These are phyloP conservation scores for Bambusicola thoracicus DNA, from an alignment of 2,113 vertebrate genomes.

Conservation along the genomic window DNA sequence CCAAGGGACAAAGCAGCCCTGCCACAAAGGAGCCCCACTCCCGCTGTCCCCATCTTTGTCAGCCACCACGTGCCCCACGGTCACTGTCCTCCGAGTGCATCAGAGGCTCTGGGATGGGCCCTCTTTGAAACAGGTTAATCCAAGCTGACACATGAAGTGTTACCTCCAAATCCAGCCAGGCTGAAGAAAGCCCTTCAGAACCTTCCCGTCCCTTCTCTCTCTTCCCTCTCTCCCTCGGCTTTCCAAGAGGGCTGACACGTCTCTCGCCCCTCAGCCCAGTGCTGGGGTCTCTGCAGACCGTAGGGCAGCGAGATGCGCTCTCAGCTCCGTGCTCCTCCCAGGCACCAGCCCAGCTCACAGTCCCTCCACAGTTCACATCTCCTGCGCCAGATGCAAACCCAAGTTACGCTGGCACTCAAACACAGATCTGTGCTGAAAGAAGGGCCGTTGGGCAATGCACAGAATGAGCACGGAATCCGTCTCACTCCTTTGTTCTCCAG, in stretches of 20 bases:
- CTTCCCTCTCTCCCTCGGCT: not conserved
- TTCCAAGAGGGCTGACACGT: not conserved
- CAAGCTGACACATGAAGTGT: slow-evolving; percentile 37
- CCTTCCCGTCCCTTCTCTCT: not conserved
- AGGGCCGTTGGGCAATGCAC: slow-evolving; percentile 42
- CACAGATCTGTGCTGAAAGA: slow-evolving; percentile 20
- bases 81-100: not conserved
- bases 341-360: not conserved
- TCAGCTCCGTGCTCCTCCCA: not conserved
- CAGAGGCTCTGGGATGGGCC: not conserved
- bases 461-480: slow-evolving; percentile 8
- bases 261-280: not conserved
- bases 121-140: slow-evolving; percentile 23
- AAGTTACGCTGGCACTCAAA: slow-evolving; percentile 48
- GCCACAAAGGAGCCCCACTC: not conserved
- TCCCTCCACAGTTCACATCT: slow-evolving; percentile 14
- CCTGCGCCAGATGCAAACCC: slow-evolving; percentile 35
- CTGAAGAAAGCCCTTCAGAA: slow-evolving; percentile 52
- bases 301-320: not conserved
- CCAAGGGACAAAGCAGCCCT: not conserved
- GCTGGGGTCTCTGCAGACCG: not conserved
- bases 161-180: slow-evolving; percentile 46
- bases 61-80: not conserved
- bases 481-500: not conserved
- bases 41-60: not conserved